A percentile compares a stretch with the other conserved stretches of the same genome.
Evolutionary conservation across 2,888 invertebrate species (phyloP).

Genomic region (Lumbricus terrestris): DNA sequence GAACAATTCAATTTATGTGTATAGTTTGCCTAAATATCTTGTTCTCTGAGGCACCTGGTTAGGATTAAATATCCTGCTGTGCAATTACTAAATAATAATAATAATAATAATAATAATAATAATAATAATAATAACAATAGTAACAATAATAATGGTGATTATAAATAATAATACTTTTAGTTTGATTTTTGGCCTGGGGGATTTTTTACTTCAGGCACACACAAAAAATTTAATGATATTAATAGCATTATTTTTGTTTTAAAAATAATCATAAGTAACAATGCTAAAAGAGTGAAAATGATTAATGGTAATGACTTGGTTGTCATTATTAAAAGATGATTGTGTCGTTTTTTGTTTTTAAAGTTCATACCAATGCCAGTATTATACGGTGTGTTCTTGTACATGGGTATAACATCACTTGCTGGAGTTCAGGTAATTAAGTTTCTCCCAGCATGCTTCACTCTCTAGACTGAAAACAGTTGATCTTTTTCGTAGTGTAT

Average conservation of each 20-base stretch:
- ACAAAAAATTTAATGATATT: too few species aligned
- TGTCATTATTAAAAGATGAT: neutral
- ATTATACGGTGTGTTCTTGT: slow-evolving; percentile 40
- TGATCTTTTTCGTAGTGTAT: neutral
- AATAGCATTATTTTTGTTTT: too few species aligned
- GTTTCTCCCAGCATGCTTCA: neutral
- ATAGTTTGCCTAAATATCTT: neutral
- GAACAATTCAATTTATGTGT: neutral
- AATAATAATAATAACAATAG: too few species aligned
- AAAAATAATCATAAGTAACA: too few species aligned
- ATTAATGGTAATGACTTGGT: neutral
- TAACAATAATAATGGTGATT: too few species aligned
- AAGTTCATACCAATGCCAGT: slow-evolving; percentile 41
- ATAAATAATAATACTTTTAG: too few species aligned
- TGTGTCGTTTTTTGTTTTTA: slow-evolving; percentile 19
- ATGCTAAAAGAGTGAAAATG: too few species aligned
- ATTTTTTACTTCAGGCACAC: too few species aligned
- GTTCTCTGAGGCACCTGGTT: neutral
- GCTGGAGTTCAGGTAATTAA: slow-evolving; percentile 70
- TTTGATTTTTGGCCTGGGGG: too few species aligned
- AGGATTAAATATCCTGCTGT: neutral
- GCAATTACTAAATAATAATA: too few species aligned
- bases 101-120: too few species aligned
- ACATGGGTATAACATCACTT: slow-evolving; percentile 88
- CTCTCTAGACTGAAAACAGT: neutral